A percentile compares a stretch with the other conserved stretches of the same genome.
Evolutionary conservation across 2,113 vertebrate genomes (phyloP).

Genomic region (Semnornis frantzii): DNA sequence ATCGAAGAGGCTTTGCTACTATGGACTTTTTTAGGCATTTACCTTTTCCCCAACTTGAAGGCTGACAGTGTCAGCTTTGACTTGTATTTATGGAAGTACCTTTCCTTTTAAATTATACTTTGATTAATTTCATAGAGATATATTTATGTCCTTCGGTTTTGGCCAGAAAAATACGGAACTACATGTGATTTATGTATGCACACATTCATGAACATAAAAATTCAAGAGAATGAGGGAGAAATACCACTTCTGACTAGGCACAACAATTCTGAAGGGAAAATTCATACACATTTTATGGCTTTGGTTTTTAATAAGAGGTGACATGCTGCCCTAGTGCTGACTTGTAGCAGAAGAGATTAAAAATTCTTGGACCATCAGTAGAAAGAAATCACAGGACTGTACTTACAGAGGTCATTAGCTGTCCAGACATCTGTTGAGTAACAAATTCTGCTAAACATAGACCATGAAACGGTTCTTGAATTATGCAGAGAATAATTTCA

Average conservation of each 20-base stretch:
- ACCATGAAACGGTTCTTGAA: slow-evolving; percentile 25
- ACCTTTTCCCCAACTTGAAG: neutral
- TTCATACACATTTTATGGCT: neutral
- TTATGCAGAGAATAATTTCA: slow-evolving; percentile 58
- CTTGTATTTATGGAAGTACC: neutral
- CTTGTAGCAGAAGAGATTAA: slow-evolving; percentile 30
- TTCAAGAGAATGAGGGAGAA: neutral
- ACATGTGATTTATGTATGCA: neutral
- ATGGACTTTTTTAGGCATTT: neutral
- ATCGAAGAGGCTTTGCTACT: neutral
- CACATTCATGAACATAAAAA: neutral
- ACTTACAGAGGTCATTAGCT: slow-evolving; percentile 59
- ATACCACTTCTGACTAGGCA: neutral
- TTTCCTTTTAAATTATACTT: neutral
- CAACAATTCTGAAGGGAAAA: neutral
- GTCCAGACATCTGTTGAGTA: slow-evolving; percentile 58
- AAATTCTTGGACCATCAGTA: slow-evolving; percentile 37
- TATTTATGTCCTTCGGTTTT: neutral
- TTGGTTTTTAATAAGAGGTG: neutral
- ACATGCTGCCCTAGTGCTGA: neutral
- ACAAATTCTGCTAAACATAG: slow-evolving; percentile 60
- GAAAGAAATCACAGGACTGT: slow-evolving; percentile 43
- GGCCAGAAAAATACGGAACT: neutral
- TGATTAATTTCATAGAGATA: neutral
- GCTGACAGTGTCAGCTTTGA: neutral